Percentiles rank a stretch among this genome's conserved stretches.
Evolutionary conservation across 2,113 vertebrate genomes (phyloP).

Genomic region (Salvator merianae): DNA sequence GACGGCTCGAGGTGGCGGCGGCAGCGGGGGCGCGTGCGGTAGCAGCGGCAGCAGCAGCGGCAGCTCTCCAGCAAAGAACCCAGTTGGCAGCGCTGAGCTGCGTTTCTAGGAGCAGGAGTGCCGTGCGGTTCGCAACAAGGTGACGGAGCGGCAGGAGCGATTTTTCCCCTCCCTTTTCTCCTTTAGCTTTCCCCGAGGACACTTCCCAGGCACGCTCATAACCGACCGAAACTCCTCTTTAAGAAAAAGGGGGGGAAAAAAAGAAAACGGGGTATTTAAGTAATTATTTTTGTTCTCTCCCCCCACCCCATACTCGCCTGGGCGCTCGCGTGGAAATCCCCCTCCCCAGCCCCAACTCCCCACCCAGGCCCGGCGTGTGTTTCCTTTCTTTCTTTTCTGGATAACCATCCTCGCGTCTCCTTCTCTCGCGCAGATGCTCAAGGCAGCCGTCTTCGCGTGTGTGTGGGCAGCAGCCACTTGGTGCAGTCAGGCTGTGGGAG

Average conservation of each 20-base stretch:
- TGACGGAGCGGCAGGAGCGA: slow-evolving; percentile 37
- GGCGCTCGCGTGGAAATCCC: background rate
- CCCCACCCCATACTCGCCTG: too few species aligned
- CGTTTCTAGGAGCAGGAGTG: slow-evolving; percentile 43
- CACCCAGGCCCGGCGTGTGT: background rate
- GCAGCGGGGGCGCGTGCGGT: slow-evolving; percentile 61
- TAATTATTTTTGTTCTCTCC: background rate
- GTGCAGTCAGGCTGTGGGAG: slow-evolving; percentile 77
- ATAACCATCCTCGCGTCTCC: slow-evolving; percentile 62
- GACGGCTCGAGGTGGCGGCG: slow-evolving; percentile 56
- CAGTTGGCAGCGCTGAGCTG: slow-evolving; percentile 53
- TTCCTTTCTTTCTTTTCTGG: background rate
- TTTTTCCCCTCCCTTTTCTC: too few species aligned
- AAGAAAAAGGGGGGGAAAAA: too few species aligned
- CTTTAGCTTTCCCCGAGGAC: background rate
- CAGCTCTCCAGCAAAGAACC: slow-evolving; percentile 47
- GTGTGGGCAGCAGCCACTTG: slow-evolving; percentile 84
- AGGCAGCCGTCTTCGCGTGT: slow-evolving; percentile 80
- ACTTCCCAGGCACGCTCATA: too few species aligned
- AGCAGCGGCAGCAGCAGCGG: slow-evolving; percentile 39
- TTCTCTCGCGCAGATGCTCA: slow-evolving; percentile 87
- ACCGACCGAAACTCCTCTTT: too few species aligned
- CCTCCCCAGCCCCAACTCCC: too few species aligned
- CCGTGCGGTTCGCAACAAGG: slow-evolving; percentile 57
- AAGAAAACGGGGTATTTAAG: background rate